phyloP scores from a whole-genome alignment of 2,888 invertebrate genomes.

The Phengaris arion region DNA sequence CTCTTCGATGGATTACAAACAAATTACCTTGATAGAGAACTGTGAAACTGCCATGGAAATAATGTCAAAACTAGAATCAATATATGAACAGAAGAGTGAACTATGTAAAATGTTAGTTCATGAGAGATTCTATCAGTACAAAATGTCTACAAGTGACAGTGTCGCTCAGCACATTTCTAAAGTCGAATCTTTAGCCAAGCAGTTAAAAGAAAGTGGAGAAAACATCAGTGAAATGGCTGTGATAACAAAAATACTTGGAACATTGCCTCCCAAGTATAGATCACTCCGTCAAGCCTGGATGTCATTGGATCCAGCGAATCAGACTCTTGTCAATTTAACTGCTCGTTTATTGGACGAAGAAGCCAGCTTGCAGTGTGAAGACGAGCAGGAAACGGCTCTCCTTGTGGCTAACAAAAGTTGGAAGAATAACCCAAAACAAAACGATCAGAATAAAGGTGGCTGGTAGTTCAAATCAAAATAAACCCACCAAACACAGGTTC shows the following conservation, averaged over 20 bases:
- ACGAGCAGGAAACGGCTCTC: conserved; percentile 39
- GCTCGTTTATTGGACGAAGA: conserved; percentile 41
- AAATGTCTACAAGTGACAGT: conserved; percentile 37
- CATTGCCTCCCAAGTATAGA: conserved; percentile 41
- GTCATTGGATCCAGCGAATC: conserved; percentile 39
- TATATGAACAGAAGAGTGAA: too few species aligned
- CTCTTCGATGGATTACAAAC: too few species aligned
- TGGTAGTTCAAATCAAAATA: not conserved
- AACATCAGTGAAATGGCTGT: conserved; percentile 42
- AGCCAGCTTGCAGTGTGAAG: conserved; percentile 33
- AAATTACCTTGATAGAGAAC: too few species aligned
- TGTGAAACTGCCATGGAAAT: too few species aligned
- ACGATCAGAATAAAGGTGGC: conserved; percentile 23
- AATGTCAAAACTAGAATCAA: too few species aligned
- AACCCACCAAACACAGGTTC: conserved; percentile 35
- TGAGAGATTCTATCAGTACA: conserved; percentile 39
- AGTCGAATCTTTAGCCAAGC: conserved; percentile 41
- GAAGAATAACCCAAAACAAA: conserved; percentile 25
- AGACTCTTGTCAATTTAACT: conserved; percentile 34
- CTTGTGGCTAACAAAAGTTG: conserved; percentile 35
- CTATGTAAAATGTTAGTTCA: conserved; percentile 34
- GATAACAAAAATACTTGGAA: conserved; percentile 45
- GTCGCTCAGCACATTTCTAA: conserved; percentile 42
- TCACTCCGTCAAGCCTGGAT: conserved; percentile 43
- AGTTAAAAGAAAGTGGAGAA: conserved; percentile 43